Evolutionary conservation across 37 sponge, comb jelly and placozoan species (phyloP), one percentile per base, ranked within the genome.

Genomic region (Chondrosia reniformis): DNA sequence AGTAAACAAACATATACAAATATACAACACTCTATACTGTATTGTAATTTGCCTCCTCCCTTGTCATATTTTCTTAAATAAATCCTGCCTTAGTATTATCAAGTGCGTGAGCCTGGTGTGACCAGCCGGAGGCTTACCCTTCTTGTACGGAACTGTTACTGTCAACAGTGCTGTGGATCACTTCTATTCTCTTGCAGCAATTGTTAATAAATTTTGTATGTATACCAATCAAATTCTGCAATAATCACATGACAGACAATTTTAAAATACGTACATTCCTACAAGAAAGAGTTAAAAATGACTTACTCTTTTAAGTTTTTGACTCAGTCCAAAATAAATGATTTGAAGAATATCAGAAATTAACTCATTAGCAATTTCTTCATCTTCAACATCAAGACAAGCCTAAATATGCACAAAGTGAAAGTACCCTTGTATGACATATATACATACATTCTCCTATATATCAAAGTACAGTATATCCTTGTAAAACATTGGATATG

Each of bases 291-390:
- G 19, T 3, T 4, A 7, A 64, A 19, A 31, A 19, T 2, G 2
- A 69, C 72, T 69, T 24, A 91, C 92, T 80, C 74, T 85, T 81
- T 92, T 92, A 38, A 92, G 76, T 46, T 88, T 88, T 21, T 67
- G 61, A 37, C 66, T 79, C 57, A 88, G 86, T 1, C 76, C 80
- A n/a, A 77, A 77, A 59, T 88, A 92, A 65, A 78, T 92, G 57
- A 92, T 72, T 39, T 92, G 93, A 0, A 92, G 77, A 28, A 92
- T 83, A 38, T 88, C 81, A 6, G 34, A 33, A 33, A 92, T 92
- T 25, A 88, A 80, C 62, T 88, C 84, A 76, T 85, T 82, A 3
- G 89, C 89, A 34, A 92, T 85, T 37, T 76, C 74, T 0, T 58
- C 55, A 43, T 88, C 89, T 46, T 43, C n/a, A 4, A 92, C 93